phyloP scores from a whole-genome alignment of 2,113 vertebrate species.

The Microtus pennsylvanicus region DNA sequence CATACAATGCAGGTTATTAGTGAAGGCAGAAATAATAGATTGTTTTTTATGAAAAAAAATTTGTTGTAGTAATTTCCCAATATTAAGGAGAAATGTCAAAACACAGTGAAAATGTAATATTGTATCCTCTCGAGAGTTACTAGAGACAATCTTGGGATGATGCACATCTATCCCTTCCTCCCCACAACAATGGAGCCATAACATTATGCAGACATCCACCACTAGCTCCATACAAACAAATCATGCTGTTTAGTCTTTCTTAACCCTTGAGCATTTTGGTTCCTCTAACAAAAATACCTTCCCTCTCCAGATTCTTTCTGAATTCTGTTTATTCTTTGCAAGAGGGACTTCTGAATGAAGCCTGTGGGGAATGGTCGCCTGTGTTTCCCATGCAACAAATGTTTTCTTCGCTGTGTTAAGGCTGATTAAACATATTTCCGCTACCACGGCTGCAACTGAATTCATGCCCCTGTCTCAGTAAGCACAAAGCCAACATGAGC shows the following conservation, averaged over 20 bases:
- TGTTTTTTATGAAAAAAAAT: background rate
- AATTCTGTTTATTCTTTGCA: background rate
- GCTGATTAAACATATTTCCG: background rate
- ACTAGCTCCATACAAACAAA: background rate
- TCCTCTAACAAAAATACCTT: background rate
- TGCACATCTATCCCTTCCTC: background rate
- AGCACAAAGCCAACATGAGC: background rate
- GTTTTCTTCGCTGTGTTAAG: background rate
- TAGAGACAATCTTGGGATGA: background rate
- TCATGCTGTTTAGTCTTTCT: background rate
- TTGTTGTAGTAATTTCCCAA: background rate
- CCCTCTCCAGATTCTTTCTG: background rate
- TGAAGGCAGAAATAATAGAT: background rate
- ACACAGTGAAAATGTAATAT: background rate
- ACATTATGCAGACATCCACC: background rate
- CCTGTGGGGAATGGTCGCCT: background rate
- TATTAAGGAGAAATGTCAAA: slow-evolving; percentile 18
- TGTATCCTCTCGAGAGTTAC: background rate
- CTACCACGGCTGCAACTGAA: background rate
- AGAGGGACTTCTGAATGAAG: background rate
- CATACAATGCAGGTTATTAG: slow-evolving; percentile 8
- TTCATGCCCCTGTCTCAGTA: background rate
- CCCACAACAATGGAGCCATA: background rate
- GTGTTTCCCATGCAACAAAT: background rate
- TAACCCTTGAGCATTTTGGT: background rate